These are phyloP conservation scores for Thamnaconus septentrionalis DNA, from an alignment of 2,113 vertebrate species.

Conservation along the genomic window DNA sequence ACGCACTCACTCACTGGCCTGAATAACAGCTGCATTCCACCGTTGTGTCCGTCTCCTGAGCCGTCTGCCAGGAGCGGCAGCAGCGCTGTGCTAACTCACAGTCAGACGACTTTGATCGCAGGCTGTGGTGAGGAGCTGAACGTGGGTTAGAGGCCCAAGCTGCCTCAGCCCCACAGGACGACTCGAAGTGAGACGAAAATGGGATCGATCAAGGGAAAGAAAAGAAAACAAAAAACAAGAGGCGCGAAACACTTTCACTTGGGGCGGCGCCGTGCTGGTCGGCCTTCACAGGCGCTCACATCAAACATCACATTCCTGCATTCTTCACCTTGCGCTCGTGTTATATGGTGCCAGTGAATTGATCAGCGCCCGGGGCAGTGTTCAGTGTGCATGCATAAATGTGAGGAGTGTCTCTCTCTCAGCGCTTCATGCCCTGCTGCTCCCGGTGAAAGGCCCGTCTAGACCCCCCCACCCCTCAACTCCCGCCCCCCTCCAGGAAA, in stretches of 20 bases:
- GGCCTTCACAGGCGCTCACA: slow-evolving; percentile 31
- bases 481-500: too few species aligned
- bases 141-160: slow-evolving; percentile 37
- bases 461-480: slow-evolving; percentile 25
- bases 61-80: slow-evolving; percentile 13
- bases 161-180: background rate
- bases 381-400: slow-evolving; percentile 16
- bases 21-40: slow-evolving; percentile 25
- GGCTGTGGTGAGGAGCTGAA: slow-evolving; percentile 34
- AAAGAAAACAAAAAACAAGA: slow-evolving; percentile 8
- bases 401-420: slow-evolving; percentile 43
- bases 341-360: slow-evolving; percentile 34
- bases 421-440: slow-evolving; percentile 63
- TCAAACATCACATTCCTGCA: slow-evolving; percentile 50
- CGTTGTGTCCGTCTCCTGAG: background rate
- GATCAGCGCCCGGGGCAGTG: slow-evolving; percentile 32
- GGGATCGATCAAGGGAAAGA: background rate
- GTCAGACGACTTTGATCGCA: slow-evolving; percentile 47
- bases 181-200: slow-evolving; percentile 10
- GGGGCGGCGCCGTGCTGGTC: slow-evolving; percentile 17
- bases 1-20: slow-evolving; percentile 25
- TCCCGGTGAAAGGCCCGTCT: slow-evolving; percentile 67
- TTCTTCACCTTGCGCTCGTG: slow-evolving; percentile 42
- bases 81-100: background rate
- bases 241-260: background rate